Percentiles rank a stretch among this genome's conserved stretches.
phyloP scores from a whole-genome alignment of 2,113 vertebrate genomes.

The Zosterops pallidus region DNA sequence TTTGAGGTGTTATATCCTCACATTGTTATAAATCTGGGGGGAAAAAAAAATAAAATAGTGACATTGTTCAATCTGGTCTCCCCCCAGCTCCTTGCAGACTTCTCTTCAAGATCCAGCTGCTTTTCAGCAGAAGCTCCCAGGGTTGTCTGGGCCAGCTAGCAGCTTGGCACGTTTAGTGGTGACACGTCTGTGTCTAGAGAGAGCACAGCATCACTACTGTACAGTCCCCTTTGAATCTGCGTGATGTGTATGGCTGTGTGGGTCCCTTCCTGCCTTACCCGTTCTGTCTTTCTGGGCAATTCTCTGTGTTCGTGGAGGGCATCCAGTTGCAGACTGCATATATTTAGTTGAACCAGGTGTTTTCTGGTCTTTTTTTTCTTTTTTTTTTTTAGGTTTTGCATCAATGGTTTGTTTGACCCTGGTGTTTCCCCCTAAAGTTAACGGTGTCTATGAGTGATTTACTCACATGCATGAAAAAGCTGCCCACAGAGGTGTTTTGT shows the following conservation, averaged over 20 bases:
- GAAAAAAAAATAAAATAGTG: not conserved
- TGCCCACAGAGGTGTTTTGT: not conserved
- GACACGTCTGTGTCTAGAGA: not conserved
- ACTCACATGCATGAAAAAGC: not conserved
- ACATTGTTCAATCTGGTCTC: not conserved
- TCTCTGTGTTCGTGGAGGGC: not conserved
- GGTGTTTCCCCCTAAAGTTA: not conserved
- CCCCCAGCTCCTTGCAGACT: not conserved
- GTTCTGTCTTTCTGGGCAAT: not conserved
- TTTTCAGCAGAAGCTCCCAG: not conserved
- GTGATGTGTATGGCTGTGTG: accelerated
- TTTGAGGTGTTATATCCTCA: not conserved
- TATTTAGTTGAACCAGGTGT: not conserved
- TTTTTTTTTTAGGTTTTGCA: not conserved
- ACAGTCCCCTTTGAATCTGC: not conserved
- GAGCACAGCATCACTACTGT: accelerated
- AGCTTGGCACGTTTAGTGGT: accelerated
- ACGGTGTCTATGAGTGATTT: not conserved
- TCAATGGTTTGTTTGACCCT: not conserved
- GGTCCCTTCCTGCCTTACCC: too few species aligned
- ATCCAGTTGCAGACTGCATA: not conserved
- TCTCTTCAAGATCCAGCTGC: not conserved
- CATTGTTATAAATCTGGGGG: not conserved
- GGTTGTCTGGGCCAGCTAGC: not conserved
- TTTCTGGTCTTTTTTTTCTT: not conserved